Conservation (phyloP, 2,113 vertebrate species). For the Gobiocypris rarus region DNA sequence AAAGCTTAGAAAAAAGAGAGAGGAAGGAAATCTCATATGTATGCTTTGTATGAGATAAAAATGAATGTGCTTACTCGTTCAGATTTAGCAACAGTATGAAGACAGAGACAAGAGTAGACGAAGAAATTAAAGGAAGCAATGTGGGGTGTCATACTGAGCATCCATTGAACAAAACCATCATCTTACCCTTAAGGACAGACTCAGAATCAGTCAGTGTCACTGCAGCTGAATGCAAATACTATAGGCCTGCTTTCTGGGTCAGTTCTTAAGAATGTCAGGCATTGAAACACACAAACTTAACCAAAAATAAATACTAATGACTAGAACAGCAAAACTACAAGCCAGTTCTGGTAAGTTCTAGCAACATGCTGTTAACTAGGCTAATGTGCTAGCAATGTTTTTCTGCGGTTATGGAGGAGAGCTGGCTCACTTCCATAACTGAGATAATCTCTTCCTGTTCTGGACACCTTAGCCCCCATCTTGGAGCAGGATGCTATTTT, state of each 20-base stretch:
- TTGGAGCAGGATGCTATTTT: slow-evolving; percentile 54
- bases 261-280: neutral
- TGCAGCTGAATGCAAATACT: slow-evolving; percentile 1
- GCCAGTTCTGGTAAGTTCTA: neutral
- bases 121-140: slow-evolving; percentile 19
- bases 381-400: slow-evolving; percentile 8
- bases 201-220: slow-evolving; percentile 16
- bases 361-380: neutral
- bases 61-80: neutral
- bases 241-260: neutral
- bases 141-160: slow-evolving; percentile 43
- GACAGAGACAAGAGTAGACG: slow-evolving; percentile 26
- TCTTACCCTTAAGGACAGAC: slow-evolving; percentile 24
- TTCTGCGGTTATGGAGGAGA: slow-evolving; percentile 40
- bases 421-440: neutral
- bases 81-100: slow-evolving; percentile 19
- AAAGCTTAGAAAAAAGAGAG: neutral
- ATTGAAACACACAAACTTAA: slow-evolving; percentile 12
- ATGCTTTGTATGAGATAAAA: slow-evolving; percentile 20
- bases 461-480: slow-evolving; percentile 51
- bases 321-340: slow-evolving; percentile 10
- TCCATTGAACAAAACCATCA: slow-evolving; percentile 13
- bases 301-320: slow-evolving; percentile 3
- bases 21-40: neutral
- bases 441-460: slow-evolving; percentile 30